Base-by-base conservation (phyloP, 2,797 vertebrate genomes). In the Coendou prehensilis region DNA sequence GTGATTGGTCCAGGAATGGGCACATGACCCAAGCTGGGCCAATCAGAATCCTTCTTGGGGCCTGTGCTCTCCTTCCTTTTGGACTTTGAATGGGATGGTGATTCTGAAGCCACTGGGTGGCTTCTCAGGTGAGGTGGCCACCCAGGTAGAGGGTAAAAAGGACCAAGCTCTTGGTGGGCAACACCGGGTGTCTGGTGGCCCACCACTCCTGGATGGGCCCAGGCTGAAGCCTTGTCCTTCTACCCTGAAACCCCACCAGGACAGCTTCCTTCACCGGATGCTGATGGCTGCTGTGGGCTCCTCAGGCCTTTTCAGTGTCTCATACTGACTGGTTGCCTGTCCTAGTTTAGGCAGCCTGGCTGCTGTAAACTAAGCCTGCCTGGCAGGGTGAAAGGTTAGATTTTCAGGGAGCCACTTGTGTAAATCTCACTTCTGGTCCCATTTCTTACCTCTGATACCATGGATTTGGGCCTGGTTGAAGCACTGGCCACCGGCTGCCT, bases 331-430 rank as follows among this genome's bases (percentile, higher is more conserved):
- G 50, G 3, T 47, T 88, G 28, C 67, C 84, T 61, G 80, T 93
- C 69, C 95, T 94, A 26, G 3, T 4, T 47, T 50, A 94, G 94
- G 94, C 87, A 89, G 57, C 63, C 79, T 79, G 88, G 30, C 89
- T 10, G 15, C 82, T 82, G 64, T 67, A 92, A 98, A 97, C 90
- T 93, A 37, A 69, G 15, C 82, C 87, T 71, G 93, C 96, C 80
- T 96, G 80, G 96, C 91, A 97, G 95, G 94, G 61, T 20, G 85
- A 93, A 98, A 97, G 97, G 97, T 98, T 97, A 96, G 95, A 97
- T 97, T 98, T 98, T 91, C 97, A 97, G 95, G 93, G 87, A 92
- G 30, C 64, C 78, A 33, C 85, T 81, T 89, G 69, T 64, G 88
- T 91, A 91, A 97, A 98, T 93, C 95, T 76, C 78, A 93, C 37